These are phyloP conservation scores for Aurelia aurita DNA, from an alignment of 30 jellyfish, hydroid and myxozoan species.

Conservation along the genomic window DNA sequence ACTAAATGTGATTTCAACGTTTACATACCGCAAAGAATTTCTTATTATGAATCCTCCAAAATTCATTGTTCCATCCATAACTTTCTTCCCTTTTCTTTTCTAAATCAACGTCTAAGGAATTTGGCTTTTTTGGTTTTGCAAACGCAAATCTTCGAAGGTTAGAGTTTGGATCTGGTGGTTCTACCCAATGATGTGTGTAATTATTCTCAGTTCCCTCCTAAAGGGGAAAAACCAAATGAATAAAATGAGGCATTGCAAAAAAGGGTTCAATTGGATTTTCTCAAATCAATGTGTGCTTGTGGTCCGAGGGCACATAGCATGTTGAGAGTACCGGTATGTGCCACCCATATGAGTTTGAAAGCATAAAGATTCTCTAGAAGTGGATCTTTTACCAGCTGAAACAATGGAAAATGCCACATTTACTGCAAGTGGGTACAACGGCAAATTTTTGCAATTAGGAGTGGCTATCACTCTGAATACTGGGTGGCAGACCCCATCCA, in stretches of 20 bases:
- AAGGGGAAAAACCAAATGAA: background rate
- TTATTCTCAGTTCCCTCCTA: slow-evolving; percentile 14
- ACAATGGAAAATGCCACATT: too few relatives aligned
- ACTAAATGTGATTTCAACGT: too few relatives aligned
- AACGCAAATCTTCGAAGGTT: slow-evolving; percentile 54
- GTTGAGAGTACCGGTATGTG: background rate
- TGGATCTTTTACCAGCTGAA: too few relatives aligned
- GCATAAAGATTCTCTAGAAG: too few relatives aligned
- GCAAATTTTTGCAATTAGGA: too few relatives aligned
- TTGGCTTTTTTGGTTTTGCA: slow-evolving; percentile 23
- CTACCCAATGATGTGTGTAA: slow-evolving; percentile 61
- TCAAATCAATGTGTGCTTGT: background rate
- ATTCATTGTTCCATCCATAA: slow-evolving; percentile 67
- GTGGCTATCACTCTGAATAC: too few relatives aligned
- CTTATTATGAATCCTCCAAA: slow-evolving; percentile 74
- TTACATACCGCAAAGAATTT: slow-evolving; percentile 54
- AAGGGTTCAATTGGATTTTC: background rate
- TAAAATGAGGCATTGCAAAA: too few relatives aligned
- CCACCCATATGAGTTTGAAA: too few relatives aligned
- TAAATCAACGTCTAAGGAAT: slow-evolving; percentile 23
- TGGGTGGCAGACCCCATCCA: too few relatives aligned
- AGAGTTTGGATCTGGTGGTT: slow-evolving; percentile 79
- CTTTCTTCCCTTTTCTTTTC: slow-evolving; percentile 30
- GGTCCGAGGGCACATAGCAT: background rate
- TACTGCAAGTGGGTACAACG: too few relatives aligned